Conservation (phyloP, 1,140 invertebrate genomes). For the Phortica variegata region DNA sequence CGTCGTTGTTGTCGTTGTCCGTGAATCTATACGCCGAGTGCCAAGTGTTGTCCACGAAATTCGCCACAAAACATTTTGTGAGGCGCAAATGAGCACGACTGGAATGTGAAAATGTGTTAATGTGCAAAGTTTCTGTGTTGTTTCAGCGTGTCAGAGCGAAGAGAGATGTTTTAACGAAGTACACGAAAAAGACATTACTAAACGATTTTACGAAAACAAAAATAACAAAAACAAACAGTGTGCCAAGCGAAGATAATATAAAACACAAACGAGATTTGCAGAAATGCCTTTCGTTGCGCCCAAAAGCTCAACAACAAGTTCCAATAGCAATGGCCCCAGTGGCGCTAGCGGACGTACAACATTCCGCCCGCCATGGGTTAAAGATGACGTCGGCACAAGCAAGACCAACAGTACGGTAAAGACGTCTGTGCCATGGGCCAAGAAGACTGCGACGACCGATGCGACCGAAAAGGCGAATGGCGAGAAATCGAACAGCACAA, state of each 20-base stretch:
- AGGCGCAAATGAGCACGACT: slow-evolving; percentile 25
- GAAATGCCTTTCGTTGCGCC: slow-evolving; percentile 50
- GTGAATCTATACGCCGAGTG: too few relatives aligned
- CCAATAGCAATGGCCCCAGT: slow-evolving; percentile 43
- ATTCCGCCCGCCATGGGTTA: slow-evolving; percentile 80
- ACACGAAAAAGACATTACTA: slow-evolving; percentile 15
- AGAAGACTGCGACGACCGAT: slow-evolving; percentile 48
- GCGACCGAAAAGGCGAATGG: slow-evolving; percentile 46
- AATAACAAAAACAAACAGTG: slow-evolving; percentile 21
- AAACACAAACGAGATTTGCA: not conserved
- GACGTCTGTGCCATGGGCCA: slow-evolving; percentile 63
- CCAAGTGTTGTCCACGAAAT: too few relatives aligned
- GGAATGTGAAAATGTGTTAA: slow-evolving; percentile 47
- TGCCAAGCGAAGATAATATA: not conserved
- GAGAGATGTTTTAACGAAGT: slow-evolving; percentile 20
- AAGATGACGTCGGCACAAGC: slow-evolving; percentile 62
- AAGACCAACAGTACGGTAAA: slow-evolving; percentile 59
- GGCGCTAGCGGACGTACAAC: slow-evolving; percentile 62
- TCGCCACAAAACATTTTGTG: slow-evolving; percentile 25
- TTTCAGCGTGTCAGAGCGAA: slow-evolving; percentile 17
- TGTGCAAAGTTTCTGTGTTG: slow-evolving; percentile 53
- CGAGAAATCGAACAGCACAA: slow-evolving; percentile 24
- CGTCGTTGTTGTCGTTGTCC: too few relatives aligned
- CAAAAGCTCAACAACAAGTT: slow-evolving; percentile 38
- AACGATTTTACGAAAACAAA: slow-evolving; percentile 21